Conservation (phyloP, 2,888 invertebrate species). For the Stictocephala bisonia region DNA sequence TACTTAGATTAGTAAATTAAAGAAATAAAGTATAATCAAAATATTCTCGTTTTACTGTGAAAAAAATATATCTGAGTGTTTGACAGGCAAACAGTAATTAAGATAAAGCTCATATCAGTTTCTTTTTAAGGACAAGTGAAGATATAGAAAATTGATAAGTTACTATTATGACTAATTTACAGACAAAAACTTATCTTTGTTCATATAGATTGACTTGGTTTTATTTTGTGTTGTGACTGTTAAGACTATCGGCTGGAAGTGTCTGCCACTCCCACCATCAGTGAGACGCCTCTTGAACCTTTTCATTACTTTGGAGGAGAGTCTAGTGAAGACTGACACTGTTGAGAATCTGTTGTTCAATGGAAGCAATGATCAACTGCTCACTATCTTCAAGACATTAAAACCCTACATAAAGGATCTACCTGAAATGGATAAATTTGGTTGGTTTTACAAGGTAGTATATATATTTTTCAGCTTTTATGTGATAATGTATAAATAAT, state of each 20-base stretch:
- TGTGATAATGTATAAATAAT: not conserved
- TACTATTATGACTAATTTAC: too few species aligned
- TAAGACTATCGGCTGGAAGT: constrained; percentile 36
- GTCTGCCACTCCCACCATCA: not conserved
- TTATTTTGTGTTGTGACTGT: too few species aligned
- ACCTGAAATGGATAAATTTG: constrained; percentile 82
- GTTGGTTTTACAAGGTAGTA: constrained; percentile 84
- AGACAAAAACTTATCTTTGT: too few species aligned
- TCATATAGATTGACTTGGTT: too few species aligned
- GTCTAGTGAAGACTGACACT: constrained; percentile 71
- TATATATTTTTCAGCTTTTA: constrained; percentile 7
- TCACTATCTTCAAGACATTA: constrained; percentile 69
- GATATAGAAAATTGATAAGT: too few species aligned
- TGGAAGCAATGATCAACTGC: constrained; percentile 80
- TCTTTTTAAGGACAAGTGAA: too few species aligned
- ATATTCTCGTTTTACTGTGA: too few species aligned
- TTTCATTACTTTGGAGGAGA: constrained; percentile 69
- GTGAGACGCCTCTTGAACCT: constrained; percentile 67
- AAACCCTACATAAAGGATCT: constrained; percentile 65
- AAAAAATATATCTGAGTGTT: too few species aligned
- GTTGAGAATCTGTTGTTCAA: constrained; percentile 79
- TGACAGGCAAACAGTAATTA: too few species aligned
- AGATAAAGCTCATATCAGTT: too few species aligned
- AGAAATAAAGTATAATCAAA: too few species aligned
- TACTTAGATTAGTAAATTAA: too few species aligned